Percentiles rank a stretch among this genome's conserved stretches.
Evolutionary conservation across 2,797 vertebrate genomes (phyloP).

Genomic region (Gila robusta): DNA sequence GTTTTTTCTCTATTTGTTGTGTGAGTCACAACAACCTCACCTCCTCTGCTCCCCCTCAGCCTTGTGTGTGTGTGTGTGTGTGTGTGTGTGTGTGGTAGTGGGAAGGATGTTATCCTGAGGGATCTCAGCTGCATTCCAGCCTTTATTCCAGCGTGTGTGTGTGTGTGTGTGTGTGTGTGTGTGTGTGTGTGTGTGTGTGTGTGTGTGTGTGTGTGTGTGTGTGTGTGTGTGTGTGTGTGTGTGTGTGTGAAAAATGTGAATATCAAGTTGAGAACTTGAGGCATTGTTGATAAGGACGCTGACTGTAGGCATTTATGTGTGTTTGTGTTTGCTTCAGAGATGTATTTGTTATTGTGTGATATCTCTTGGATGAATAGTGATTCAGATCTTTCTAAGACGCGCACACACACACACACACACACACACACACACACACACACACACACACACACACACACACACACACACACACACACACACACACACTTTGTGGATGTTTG

Average conservation of each 20-base stretch:
- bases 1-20: not conserved
- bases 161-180: constrained; percentile 22
- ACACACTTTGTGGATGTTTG: constrained; percentile 4
- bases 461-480: constrained; percentile 16
- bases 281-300: not conserved
- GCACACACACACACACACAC: constrained; percentile 14
- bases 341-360: constrained; percentile 50
- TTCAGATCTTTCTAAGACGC: not conserved
- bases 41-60: not conserved
- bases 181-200: constrained; percentile 32
- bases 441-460: constrained; percentile 14
- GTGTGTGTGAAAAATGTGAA: constrained; percentile 50
- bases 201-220: constrained; percentile 11
- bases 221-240: constrained; percentile 32
- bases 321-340: not conserved
- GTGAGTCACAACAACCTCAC: constrained; percentile 4
- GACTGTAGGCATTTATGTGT: constrained; percentile 6
- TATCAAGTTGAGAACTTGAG: constrained; percentile 2
- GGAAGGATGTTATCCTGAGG: constrained; percentile 13
- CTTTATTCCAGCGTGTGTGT: constrained; percentile 22
- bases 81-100: not conserved
- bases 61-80: constrained; percentile 2
- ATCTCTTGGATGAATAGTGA: constrained; percentile 10
- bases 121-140: constrained; percentile 27
- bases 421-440: constrained; percentile 21